A percentile compares a stretch with the other conserved stretches of the same genome.
phyloP scores from a whole-genome alignment of 2,797 vertebrate genomes.

The Nasua narica region DNA sequence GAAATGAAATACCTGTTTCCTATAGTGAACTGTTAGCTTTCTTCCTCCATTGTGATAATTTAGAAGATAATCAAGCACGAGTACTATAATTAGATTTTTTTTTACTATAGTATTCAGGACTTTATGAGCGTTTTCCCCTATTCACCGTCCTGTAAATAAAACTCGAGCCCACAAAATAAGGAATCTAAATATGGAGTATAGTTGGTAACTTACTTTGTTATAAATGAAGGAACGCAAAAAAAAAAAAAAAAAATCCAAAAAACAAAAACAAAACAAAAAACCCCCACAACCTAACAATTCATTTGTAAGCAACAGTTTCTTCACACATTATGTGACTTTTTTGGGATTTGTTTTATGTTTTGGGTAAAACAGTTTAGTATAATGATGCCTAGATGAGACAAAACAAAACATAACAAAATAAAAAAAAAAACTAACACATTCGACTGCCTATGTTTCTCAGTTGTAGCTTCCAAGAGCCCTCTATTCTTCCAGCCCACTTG shows the following conservation, averaged over 20 bases:
- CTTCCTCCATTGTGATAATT: conserved; percentile 12
- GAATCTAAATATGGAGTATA: conserved; percentile 33
- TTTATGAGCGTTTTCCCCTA: background rate
- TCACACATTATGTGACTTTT: conserved; percentile 75
- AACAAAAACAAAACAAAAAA: no score
- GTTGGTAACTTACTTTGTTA: conserved; percentile 34
- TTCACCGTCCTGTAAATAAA: conserved; percentile 26
- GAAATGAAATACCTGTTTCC: conserved; percentile 26
- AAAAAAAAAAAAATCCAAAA: no score
- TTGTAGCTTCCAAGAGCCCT: conserved; percentile 75
- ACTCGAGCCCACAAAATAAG: background rate
- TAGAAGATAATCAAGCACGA: background rate
- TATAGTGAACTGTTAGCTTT: background rate
- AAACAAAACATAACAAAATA: conserved; percentile 73
- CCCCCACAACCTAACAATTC: conserved; percentile 39
- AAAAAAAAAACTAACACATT: conserved; percentile 58
- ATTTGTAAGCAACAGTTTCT: conserved; percentile 65
- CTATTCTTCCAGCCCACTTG: conserved; percentile 84
- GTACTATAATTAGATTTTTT: background rate
- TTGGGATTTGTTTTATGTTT: conserved; percentile 80
- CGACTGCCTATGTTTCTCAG: conserved; percentile 60
- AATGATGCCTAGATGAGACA: conserved; percentile 77
- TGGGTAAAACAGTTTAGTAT: conserved; percentile 78
- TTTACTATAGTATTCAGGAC: background rate
- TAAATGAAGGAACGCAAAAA: conserved; percentile 46